Conservation (phyloP, 2,888 invertebrate genomes). For the Sesia apiformis region DNA sequence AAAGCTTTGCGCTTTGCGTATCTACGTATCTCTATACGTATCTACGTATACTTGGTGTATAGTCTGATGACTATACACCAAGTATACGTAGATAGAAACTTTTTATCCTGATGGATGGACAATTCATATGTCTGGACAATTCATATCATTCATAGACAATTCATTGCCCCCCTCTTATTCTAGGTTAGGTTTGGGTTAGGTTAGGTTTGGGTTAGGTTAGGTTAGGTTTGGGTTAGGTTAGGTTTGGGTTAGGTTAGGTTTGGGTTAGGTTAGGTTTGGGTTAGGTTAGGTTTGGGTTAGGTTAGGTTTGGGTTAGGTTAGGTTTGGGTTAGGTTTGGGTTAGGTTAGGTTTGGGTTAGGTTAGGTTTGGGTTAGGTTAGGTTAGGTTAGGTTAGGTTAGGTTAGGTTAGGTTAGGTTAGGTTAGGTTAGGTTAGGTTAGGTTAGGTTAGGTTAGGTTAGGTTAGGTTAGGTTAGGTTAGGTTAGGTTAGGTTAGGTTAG, state of each 20-base stretch:
- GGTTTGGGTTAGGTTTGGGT: constrained; percentile 6
- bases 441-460: constrained; percentile 5
- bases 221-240: constrained; percentile 6
- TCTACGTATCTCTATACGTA: no score
- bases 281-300: constrained; percentile 10
- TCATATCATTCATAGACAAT: no score
- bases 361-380: constrained; percentile 10
- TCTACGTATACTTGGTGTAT: no score
- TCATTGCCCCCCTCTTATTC: no score
- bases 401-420: neutral
- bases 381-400: constrained; percentile 4
- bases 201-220: constrained; percentile 9
- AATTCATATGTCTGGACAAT: no score
- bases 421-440: neutral
- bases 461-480: neutral
- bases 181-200: constrained; percentile 2
- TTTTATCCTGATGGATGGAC: no score
- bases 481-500: constrained; percentile 6
- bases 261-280: no score
- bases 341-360: constrained; percentile 5
- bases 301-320: constrained; percentile 11
- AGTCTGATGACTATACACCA: no score
- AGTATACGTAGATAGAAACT: no score
- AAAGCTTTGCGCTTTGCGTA: no score
- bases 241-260: constrained; percentile 6